Base-by-base conservation (phyloP, 2,888 invertebrate genomes). In the Sceliomorpha sp. region DNA sequence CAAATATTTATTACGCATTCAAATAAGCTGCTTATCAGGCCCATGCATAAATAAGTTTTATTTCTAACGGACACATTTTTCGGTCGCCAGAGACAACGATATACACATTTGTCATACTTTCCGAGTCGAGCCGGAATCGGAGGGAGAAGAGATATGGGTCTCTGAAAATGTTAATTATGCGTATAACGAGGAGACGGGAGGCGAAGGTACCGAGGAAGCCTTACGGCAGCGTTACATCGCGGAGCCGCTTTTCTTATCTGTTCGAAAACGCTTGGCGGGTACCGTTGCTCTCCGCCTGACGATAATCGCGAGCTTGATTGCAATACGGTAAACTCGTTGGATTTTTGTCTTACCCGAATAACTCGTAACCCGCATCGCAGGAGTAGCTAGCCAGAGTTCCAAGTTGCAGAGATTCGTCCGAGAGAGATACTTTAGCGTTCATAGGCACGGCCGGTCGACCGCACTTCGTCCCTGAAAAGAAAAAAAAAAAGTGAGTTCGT, bases 321-420 rank as follows among this genome's bases (percentile, higher is more conserved):
- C 55, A 63, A 48, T 72, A 68, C 59, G 60, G 58, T 59, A 56
- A 62, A 64, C 62, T 50, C 29, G 62, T 59, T 37, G 56, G 51
- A 68, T 53, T 69, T 70, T 51, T 66, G 44, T 75, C 87, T 88
- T 82, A 90, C 90, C 97, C 97, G 85, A 97, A 97, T 8, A 96
- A 91, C 87, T 96, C 96, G 88, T 96, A 97, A 8, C 95, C 97
- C 26, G 94, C 92, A 86, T 97, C 97, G 83, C 97, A 97, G 71
- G 92, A 91, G 89, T 96, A 96, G 20, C 92, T 92, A 31, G 96
- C 96, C 8, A 90, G 88, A 0, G 93, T 91, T 27, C 94, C 94
- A 3, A 90, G 88, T 71, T 85, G 82, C 71, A 92, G 90, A 73
- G 82, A 89, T 67, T 90, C 90, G 73, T 89, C 90, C 75, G 92